phyloP scores from a whole-genome alignment of 2,797 vertebrate species.

The Rhincodon typus region DNA sequence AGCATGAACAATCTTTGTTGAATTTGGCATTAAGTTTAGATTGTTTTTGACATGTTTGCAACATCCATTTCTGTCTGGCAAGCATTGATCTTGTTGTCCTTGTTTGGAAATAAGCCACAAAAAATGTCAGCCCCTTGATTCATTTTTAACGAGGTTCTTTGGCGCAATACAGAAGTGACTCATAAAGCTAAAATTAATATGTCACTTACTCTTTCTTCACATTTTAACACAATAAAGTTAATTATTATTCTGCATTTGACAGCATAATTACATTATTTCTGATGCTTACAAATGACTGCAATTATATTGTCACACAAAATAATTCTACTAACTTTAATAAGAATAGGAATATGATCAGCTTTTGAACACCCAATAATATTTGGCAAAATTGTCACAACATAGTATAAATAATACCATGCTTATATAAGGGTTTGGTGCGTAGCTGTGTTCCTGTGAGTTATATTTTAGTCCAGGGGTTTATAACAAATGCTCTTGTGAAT shows the following conservation, averaged over 20 bases:
- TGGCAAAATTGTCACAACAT: conserved; percentile 26
- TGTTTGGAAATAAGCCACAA: conserved; percentile 14
- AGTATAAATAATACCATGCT: conserved; percentile 8
- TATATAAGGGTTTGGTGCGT: not conserved
- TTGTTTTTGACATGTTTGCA: not conserved
- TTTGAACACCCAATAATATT: conserved; percentile 31
- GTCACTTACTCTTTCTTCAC: conserved; percentile 25
- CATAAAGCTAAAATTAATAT: conserved; percentile 36
- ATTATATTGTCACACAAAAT: conserved; percentile 36
- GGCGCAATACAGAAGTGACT: conserved; percentile 18
- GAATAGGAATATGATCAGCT: conserved; percentile 28
- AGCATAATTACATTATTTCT: conserved; percentile 33
- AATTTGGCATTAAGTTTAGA: not conserved
- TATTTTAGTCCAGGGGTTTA: not conserved
- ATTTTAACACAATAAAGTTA: conserved; percentile 37
- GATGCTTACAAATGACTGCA: conserved; percentile 30
- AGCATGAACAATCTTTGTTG: not conserved
- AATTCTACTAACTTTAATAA: conserved; percentile 19
- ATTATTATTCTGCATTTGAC: conserved; percentile 35
- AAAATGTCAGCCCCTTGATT: conserved; percentile 26
- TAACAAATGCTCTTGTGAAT: not conserved
- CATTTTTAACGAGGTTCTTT: conserved; percentile 36
- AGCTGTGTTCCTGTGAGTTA: not conserved
- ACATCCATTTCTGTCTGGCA: not conserved
- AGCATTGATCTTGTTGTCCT: conserved; percentile 6